Evolutionary conservation across 2,113 vertebrate genomes (phyloP).

Genomic region (Capreolus pygargus): DNA sequence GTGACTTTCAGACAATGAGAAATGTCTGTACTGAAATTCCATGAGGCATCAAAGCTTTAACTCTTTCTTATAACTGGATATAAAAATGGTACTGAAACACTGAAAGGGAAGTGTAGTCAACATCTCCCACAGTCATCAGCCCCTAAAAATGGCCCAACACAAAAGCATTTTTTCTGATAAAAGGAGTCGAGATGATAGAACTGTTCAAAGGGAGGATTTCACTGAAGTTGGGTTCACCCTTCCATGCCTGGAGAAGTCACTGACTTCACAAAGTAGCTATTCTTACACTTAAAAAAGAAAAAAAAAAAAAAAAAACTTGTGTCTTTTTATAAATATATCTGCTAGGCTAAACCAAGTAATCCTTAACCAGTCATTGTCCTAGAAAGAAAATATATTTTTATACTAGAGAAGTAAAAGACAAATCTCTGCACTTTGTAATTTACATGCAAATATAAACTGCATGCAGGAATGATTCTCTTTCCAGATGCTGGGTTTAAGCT

Average conservation of each 20-base stretch:
- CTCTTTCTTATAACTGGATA: constrained; percentile 42
- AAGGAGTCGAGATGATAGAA: not conserved
- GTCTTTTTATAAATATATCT: constrained; percentile 1
- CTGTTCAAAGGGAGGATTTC: not conserved
- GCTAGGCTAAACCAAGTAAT: not conserved
- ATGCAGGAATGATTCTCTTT: not conserved
- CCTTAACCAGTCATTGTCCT: not conserved
- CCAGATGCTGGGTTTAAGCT: not conserved
- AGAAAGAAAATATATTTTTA: not conserved
- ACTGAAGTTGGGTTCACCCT: not conserved
- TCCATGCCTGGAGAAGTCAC: not conserved
- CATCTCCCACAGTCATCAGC: not conserved
- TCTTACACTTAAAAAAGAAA: not conserved
- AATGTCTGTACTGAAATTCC: not conserved
- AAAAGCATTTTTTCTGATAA: constrained; percentile 34
- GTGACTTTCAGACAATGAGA: constrained; percentile 33
- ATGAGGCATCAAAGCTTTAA: constrained; percentile 21
- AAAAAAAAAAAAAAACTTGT: not conserved
- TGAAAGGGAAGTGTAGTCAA: constrained; percentile 43
- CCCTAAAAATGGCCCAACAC: not conserved
- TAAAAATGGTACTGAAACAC: constrained; percentile 45
- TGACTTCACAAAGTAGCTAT: not conserved
- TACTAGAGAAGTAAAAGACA: not conserved
- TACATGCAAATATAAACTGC: not conserved
- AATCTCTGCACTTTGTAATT: not conserved